Evolutionary conservation across 2,113 vertebrate species (phyloP).

Genomic region (Pelecanus crispus): DNA sequence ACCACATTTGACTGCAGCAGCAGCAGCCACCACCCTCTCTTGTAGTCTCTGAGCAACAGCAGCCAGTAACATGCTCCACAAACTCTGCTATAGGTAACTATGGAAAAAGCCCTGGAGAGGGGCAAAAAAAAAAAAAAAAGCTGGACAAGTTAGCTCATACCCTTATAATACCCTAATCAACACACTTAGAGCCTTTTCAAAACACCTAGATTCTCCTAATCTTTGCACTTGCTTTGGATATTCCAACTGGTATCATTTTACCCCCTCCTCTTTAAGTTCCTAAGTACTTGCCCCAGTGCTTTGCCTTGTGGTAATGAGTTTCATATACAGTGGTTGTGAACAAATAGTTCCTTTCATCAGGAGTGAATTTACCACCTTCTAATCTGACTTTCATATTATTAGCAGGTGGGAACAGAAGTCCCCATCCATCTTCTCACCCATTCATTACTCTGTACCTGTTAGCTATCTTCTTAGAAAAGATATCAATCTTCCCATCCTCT

Average conservation of each 20-base stretch:
- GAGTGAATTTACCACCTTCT: constrained; percentile 8
- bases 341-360: constrained; percentile 33
- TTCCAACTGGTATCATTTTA: background rate
- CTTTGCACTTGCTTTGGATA: background rate
- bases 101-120: background rate
- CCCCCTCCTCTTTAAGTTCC: rapidly evolving
- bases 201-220: background rate
- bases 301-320: background rate
- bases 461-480: constrained; percentile 38
- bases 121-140: background rate
- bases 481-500: constrained; percentile 29
- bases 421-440: constrained; percentile 38
- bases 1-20: background rate
- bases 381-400: constrained; percentile 48
- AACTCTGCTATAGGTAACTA: background rate
- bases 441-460: constrained; percentile 58
- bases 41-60: background rate
- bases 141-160: background rate
- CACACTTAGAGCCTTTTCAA: background rate
- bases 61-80: background rate
- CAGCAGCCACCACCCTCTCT: background rate
- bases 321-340: background rate
- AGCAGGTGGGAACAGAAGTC: constrained; percentile 48
- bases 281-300: background rate
- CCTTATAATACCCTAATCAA: background rate